Evolutionary conservation across 35 echinoderm and acorn worm genomes (phyloP).

Genomic region (Apostichopus japonicus): DNA sequence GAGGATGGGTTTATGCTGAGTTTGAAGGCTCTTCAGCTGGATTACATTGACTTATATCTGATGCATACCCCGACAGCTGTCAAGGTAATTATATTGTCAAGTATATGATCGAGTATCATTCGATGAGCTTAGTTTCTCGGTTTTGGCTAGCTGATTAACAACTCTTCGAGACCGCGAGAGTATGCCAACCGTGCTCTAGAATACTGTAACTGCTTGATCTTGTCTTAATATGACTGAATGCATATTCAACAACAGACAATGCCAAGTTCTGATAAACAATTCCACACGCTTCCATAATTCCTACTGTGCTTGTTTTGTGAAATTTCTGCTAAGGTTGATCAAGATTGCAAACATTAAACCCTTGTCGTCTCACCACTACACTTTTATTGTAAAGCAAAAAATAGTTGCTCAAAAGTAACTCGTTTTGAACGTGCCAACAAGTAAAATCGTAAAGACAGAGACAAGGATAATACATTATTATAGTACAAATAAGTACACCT

Average conservation of each 20-base stretch:
- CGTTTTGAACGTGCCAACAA: no score
- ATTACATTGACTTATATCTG: constrained; percentile 19
- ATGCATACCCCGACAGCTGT: constrained; percentile 16
- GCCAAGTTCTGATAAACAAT: not conserved
- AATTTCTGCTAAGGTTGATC: no score
- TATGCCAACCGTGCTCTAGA: not conserved
- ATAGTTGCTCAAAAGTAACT: no score
- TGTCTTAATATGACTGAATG: not conserved
- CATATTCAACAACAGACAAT: not conserved
- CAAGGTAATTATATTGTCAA: not conserved
- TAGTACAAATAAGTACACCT: no score
- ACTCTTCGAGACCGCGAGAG: not conserved
- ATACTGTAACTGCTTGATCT: not conserved
- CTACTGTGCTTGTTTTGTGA: no score
- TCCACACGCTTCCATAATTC: no score
- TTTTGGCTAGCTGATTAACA: not conserved
- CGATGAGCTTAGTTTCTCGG: not conserved
- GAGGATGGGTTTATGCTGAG: not conserved
- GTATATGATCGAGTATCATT: not conserved
- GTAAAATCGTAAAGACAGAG: no score
- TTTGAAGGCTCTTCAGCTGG: constrained; percentile 15
- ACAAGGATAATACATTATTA: no score
- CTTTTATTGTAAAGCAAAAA: no score
- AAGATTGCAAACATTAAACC: no score
- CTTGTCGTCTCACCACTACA: no score